Evolutionary conservation across 2,113 vertebrate genomes (phyloP).

Genomic region (Xiphophorus couchianus): DNA sequence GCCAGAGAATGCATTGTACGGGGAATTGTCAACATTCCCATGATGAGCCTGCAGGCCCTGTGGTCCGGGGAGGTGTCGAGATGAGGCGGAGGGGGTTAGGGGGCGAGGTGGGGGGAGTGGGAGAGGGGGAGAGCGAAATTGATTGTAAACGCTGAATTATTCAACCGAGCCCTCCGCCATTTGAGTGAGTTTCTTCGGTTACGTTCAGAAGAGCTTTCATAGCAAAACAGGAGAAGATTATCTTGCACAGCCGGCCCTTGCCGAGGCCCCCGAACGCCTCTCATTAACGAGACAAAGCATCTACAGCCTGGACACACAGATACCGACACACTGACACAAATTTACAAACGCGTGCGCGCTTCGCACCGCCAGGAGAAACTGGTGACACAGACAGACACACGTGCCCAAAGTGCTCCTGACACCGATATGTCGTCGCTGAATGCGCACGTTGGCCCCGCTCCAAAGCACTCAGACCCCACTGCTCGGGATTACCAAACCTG

Average conservation of each 20-base stretch:
- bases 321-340: conserved; percentile 57
- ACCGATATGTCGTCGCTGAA: conserved; percentile 48
- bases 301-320: conserved; percentile 64
- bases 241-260: conserved; percentile 72
- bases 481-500: conserved; percentile 35
- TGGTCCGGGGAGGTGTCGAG: conserved; percentile 67
- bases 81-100: conserved; percentile 56
- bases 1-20: conserved; percentile 66
- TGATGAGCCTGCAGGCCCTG: conserved; percentile 75
- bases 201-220: conserved; percentile 84
- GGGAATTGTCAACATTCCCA: conserved; percentile 83
- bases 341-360: conserved; percentile 33
- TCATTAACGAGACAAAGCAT: conserved; percentile 74
- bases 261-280: conserved; percentile 67
- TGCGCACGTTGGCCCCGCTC: conserved; percentile 35
- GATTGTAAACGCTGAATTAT: conserved; percentile 86
- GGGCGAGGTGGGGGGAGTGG: conserved; percentile 58
- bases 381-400: conserved; percentile 45
- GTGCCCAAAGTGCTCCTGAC: conserved; percentile 47
- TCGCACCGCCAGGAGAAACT: conserved; percentile 13
- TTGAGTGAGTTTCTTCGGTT: conserved; percentile 84
- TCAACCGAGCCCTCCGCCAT: conserved; percentile 76
- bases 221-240: conserved; percentile 84
- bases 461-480: conserved; percentile 29
- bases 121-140: conserved; percentile 75